Evolutionary conservation across 1,140 invertebrate genomes (phyloP).

Genomic region (Phthorimaea operculella): DNA sequence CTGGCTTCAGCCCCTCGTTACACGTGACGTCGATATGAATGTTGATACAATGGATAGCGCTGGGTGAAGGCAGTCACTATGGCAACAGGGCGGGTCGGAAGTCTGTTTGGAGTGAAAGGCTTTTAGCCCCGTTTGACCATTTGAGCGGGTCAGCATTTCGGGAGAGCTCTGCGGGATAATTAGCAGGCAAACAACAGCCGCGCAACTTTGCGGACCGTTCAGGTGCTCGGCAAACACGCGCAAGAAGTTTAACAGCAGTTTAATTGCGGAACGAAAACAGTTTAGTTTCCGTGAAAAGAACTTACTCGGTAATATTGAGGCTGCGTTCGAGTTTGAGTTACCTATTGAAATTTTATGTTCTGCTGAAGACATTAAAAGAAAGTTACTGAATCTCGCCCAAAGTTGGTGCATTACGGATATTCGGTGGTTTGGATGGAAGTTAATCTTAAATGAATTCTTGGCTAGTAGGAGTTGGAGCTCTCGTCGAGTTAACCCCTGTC

Average conservation of each 20-base stretch:
- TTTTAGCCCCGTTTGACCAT: constrained; percentile 56
- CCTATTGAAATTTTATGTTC: constrained; percentile 30
- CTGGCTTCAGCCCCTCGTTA: constrained; percentile 58
- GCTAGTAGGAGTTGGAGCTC: no score
- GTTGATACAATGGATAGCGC: constrained; percentile 60
- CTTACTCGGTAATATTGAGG: constrained; percentile 46
- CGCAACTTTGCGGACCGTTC: constrained; percentile 53
- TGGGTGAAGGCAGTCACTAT: constrained; percentile 52
- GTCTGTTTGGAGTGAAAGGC: constrained; percentile 46
- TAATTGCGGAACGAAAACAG: constrained; percentile 66
- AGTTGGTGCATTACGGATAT: no score
- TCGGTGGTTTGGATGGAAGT: no score
- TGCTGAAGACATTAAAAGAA: background rate
- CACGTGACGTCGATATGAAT: constrained; percentile 60
- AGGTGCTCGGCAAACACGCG: constrained; percentile 63
- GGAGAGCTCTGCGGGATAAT: constrained; percentile 57
- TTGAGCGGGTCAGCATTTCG: constrained; percentile 57
- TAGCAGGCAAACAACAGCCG: constrained; percentile 66
- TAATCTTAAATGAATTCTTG: no score
- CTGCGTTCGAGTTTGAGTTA: constrained; percentile 40
- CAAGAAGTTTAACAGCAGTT: constrained; percentile 67
- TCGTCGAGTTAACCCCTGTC: no score
- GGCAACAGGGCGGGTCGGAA: constrained; percentile 48
- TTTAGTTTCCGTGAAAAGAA: constrained; percentile 62
- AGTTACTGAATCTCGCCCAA: no score